Evolutionary conservation across 1,140 invertebrate species (phyloP).

Genomic region (Hyposmocoma kahamanoa): DNA sequence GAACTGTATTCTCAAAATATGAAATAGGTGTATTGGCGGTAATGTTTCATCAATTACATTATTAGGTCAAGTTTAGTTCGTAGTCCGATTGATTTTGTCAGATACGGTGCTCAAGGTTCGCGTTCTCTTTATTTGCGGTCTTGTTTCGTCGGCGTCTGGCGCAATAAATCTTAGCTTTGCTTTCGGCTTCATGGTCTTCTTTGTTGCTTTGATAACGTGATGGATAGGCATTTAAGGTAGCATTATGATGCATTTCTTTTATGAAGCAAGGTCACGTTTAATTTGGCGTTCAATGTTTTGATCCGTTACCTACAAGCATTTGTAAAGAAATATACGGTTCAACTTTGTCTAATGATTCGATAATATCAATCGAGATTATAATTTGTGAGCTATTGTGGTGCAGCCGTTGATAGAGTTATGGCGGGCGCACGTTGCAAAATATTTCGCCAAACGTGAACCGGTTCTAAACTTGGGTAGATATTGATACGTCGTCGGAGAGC

Average conservation of each 20-base stretch:
- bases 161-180: constrained; percentile 64
- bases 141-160: constrained; percentile 65
- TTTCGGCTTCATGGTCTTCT: constrained; percentile 56
- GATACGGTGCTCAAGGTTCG: constrained; percentile 68
- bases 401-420: constrained; percentile 9
- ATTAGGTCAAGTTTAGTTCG: constrained; percentile 69
- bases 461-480: constrained; percentile 24
- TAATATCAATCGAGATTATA: neutral
- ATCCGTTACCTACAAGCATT: too few species aligned
- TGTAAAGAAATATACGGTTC: too few species aligned
- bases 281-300: constrained; percentile 1
- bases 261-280: constrained; percentile 16
- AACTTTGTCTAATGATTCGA: too few species aligned
- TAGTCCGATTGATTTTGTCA: constrained; percentile 72
- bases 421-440: constrained; percentile 42
- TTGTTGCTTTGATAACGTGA: constrained; percentile 63
- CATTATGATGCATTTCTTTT: constrained; percentile 31
- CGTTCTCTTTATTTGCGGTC: constrained; percentile 72
- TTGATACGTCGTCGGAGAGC: neutral
- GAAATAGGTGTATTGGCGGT: constrained; percentile 8
- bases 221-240: constrained; percentile 57
- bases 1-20: neutral
- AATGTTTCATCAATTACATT: constrained; percentile 59
- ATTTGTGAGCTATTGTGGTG: neutral
- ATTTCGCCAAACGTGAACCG: constrained; percentile 49